Evolutionary conservation across 2,888 invertebrate species (phyloP), one percentile per base, ranked within the genome.

Genomic region (Drosophila antonietae): DNA sequence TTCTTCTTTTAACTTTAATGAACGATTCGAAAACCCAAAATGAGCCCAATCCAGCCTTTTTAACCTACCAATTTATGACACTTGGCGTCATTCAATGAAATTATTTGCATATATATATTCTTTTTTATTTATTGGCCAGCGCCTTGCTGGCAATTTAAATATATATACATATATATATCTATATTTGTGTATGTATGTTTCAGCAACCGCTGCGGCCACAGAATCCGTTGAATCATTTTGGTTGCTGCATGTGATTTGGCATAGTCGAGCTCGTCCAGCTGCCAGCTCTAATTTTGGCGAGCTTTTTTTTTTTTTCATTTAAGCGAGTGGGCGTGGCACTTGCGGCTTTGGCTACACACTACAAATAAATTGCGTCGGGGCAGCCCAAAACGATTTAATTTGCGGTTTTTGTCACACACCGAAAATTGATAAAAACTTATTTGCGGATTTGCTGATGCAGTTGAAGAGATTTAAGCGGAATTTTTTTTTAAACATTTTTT

Each of bases 381-480:
- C 73, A 75, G 60, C 73, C 79, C 75, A 75, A 80, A 88, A 82
- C 85, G 87, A 89, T 89, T 89, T 89, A 89, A 89, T 89, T 89
- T 89, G 89, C 84, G 88, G 87, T 82, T 89, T 76, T 77, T 73
- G 68, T 73, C 81, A 81, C 78, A 35, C 55, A 67, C 58, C 35
- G 67, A 68, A 80, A 81, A 83, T 75, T 81, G 72, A 84, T 79
- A 75, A 82, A 82, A 80, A 76, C 59, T 72, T 76, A 68, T 82
- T 77, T 73, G 73, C 44, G 62, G 57, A 73, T 66, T 61, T 67
- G 46, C 62, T 31, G 58, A 15, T 53, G 52, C 35, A 53, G 52
- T 37, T 37, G 35, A 35, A 33, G 52, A 35, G 52, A 52, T 52
- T 52, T 35, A 53, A 53, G 14, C 33, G 8, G 7, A 35, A n/a